These are phyloP conservation scores for Aphidoletes aphidimyza DNA, from an alignment of 2,888 invertebrate genomes.

Conservation along the genomic window DNA sequence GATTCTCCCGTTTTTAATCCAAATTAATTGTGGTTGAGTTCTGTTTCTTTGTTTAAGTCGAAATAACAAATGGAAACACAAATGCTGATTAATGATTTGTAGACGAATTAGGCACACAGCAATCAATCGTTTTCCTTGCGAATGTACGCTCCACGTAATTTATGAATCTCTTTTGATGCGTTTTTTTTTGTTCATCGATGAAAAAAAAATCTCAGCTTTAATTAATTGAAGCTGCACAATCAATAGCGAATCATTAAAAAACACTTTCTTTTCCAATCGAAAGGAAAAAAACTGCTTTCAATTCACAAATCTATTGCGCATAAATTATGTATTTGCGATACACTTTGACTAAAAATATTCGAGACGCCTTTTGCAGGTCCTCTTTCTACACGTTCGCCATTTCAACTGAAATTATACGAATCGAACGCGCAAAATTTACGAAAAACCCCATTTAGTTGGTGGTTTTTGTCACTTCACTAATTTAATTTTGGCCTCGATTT, in stretches of 20 bases:
- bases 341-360: not conserved
- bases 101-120: constrained; percentile 32
- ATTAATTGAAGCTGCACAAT: constrained; percentile 19
- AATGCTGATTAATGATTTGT: too few species aligned
- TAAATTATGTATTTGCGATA: not conserved
- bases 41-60: too few species aligned
- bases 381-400: not conserved
- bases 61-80: too few species aligned
- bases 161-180: too few species aligned
- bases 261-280: constrained; percentile 5
- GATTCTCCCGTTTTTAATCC: too few species aligned
- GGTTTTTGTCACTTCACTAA: not conserved
- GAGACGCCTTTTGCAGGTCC: not conserved
- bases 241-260: not conserved
- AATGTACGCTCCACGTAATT: too few species aligned
- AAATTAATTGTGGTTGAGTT: too few species aligned
- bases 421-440: not conserved
- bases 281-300: constrained; percentile 10
- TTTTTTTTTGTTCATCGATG: not conserved
- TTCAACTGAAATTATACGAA: constrained; percentile 12
- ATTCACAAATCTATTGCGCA: constrained; percentile 43
- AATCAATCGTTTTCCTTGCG: too few species aligned
- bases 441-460: not conserved
- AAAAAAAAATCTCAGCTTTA: not conserved
- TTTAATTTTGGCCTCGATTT: not conserved